Conservation (phyloP, 2,113 vertebrate species). For the Macquaria australasica region DNA sequence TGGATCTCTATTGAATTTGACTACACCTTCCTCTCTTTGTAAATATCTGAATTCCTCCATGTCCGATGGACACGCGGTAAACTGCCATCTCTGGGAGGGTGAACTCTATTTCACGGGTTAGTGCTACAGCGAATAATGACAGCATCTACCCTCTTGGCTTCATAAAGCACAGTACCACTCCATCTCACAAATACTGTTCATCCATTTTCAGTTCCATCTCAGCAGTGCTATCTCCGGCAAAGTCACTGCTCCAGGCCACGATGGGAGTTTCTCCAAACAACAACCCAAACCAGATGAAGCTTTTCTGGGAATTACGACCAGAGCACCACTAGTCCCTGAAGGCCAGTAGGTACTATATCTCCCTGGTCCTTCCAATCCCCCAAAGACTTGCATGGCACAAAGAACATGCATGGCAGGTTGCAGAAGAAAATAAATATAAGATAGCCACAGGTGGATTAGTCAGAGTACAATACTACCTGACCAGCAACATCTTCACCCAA, state of each 20-base stretch:
- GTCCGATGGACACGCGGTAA: slow-evolving; percentile 50
- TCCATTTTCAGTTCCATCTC: slow-evolving; percentile 61
- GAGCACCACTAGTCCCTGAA: neutral
- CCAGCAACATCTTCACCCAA: neutral
- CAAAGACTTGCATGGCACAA: slow-evolving; percentile 21
- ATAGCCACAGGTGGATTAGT: neutral
- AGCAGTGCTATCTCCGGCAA: slow-evolving; percentile 27
- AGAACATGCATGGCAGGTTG: slow-evolving; percentile 2
- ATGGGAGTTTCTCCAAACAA: slow-evolving; percentile 35
- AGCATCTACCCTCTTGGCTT: slow-evolving; percentile 50
- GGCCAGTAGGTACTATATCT: neutral
- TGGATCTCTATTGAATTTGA: slow-evolving; percentile 45
- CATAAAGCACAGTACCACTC: slow-evolving; percentile 50
- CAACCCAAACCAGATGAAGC: slow-evolving; percentile 28
- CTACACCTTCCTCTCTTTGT: slow-evolving; percentile 49
- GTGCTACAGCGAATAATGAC: slow-evolving; percentile 55
- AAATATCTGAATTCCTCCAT: slow-evolving; percentile 60
- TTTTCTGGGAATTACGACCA: slow-evolving; percentile 25
- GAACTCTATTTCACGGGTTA: slow-evolving; percentile 83
- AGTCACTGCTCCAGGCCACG: slow-evolving; percentile 14
- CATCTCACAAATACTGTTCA: slow-evolving; percentile 57
- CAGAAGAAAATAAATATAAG: neutral
- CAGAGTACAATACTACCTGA: neutral
- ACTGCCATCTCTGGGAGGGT: slow-evolving; percentile 66
- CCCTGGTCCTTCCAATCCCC: neutral